phyloP scores from a whole-genome alignment of 2,113 vertebrate species.

The Lipophrys pholis region DNA sequence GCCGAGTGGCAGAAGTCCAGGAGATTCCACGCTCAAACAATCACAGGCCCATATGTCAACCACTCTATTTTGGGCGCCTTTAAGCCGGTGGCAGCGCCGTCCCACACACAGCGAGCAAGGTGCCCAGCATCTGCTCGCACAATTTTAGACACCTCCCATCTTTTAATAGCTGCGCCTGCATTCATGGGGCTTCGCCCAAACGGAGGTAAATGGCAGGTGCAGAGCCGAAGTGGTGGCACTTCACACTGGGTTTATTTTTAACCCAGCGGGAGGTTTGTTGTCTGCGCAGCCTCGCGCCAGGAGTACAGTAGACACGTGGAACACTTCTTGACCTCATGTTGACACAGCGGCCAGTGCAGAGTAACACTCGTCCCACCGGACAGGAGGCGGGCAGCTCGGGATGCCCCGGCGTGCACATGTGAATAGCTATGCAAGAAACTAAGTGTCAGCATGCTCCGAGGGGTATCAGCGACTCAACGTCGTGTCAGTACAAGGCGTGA shows the following conservation, averaged over 20 bases:
- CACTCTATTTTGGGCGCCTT: constrained; percentile 79
- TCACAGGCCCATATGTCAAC: constrained; percentile 83
- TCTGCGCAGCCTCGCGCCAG: constrained; percentile 38
- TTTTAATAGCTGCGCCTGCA: constrained; percentile 79
- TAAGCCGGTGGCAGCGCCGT: constrained; percentile 74
- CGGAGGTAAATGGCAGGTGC: constrained; percentile 83
- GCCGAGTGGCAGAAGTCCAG: constrained; percentile 76
- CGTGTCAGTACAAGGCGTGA: constrained; percentile 75
- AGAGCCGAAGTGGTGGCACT: constrained; percentile 56
- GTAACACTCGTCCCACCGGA: constrained; percentile 43
- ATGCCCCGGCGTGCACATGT: constrained; percentile 63
- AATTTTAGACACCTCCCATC: constrained; percentile 77
- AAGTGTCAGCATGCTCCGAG: constrained; percentile 68
- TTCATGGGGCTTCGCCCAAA: constrained; percentile 74
- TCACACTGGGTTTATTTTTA: constrained; percentile 82
- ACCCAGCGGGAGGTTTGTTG: constrained; percentile 62
- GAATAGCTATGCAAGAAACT: constrained; percentile 78
- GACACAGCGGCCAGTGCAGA: constrained; percentile 70
- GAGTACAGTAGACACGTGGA: constrained; percentile 62
- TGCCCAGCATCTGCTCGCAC: constrained; percentile 81
- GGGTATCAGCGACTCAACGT: constrained; percentile 58
- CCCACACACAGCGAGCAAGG: constrained; percentile 79
- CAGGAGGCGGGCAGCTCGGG: constrained; percentile 47
- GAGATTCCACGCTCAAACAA: constrained; percentile 84
- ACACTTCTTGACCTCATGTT: constrained; percentile 76